Evolutionary conservation across 2,888 invertebrate genomes (phyloP).

Genomic region (Plebejus melissa): DNA sequence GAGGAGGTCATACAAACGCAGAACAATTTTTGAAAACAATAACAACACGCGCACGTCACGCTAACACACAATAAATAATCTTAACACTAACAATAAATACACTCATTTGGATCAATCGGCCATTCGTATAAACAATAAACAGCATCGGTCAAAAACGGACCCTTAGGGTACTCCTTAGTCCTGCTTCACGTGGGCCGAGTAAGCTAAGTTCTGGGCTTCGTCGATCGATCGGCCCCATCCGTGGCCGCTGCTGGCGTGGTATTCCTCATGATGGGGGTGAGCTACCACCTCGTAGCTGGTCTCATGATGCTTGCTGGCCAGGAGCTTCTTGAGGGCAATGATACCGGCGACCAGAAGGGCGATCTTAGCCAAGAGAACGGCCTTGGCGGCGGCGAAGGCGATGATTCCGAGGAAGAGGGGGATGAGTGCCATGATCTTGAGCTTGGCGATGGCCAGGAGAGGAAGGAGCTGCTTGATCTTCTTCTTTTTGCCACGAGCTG

Average conservation of each 20-base stretch:
- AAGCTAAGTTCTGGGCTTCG: slow-evolving; percentile 79
- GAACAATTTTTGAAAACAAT: slow-evolving; percentile 67
- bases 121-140: slow-evolving; percentile 43
- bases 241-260: slow-evolving; percentile 68
- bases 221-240: slow-evolving; percentile 84
- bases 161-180: slow-evolving; percentile 52
- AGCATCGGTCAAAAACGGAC: slow-evolving; percentile 43
- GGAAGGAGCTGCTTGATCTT: slow-evolving; percentile 87
- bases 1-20: slow-evolving; percentile 65
- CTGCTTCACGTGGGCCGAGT: slow-evolving; percentile 74
- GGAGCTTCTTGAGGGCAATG: slow-evolving; percentile 83
- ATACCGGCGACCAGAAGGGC: slow-evolving; percentile 87
- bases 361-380: slow-evolving; percentile 89
- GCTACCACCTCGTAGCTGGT: slow-evolving; percentile 89
- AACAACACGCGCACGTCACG: slow-evolving; percentile 62
- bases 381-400: slow-evolving; percentile 91
- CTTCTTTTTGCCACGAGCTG: slow-evolving; percentile 90
- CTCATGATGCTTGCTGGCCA: slow-evolving; percentile 83
- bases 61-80: slow-evolving; percentile 67
- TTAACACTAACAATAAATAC: slow-evolving; percentile 61
- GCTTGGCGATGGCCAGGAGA: slow-evolving; percentile 85
- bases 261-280: slow-evolving; percentile 80
- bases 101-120: slow-evolving; percentile 35
- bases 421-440: slow-evolving; percentile 87
- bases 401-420: slow-evolving; percentile 86